Percentiles rank a stretch among this genome's conserved stretches.
phyloP scores from a whole-genome alignment of 1,140 invertebrate genomes.

The Sycobia sp. region DNA sequence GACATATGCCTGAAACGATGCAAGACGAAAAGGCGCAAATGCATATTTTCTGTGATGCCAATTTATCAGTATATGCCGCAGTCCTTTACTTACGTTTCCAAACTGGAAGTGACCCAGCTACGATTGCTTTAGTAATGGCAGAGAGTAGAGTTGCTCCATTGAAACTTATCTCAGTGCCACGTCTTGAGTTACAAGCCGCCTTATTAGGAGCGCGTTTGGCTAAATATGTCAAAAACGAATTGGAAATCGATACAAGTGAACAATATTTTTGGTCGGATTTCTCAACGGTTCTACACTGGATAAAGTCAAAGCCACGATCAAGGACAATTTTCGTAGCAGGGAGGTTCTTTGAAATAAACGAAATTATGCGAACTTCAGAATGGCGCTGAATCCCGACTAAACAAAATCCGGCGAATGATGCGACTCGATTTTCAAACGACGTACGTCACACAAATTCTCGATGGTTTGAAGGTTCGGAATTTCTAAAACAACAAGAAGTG shows the following conservation, averaged over 20 bases:
- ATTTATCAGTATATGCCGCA: no score
- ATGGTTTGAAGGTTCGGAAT: constrained; percentile 1
- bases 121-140: neutral
- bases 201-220: neutral
- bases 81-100: neutral
- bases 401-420: constrained; percentile 56
- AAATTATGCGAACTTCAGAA: constrained; percentile 31
- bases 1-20: no score
- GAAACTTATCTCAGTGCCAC: neutral
- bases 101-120: neutral
- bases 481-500: neutral
- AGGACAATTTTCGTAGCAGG: neutral
- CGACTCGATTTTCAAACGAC: neutral
- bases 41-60: no score
- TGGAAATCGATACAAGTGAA: neutral
- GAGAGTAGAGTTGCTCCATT: neutral
- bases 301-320: constrained; percentile 27
- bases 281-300: constrained; percentile 32
- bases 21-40: no score
- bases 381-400: constrained; percentile 55
- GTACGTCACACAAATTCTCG: no score
- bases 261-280: constrained; percentile 21
- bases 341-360: neutral
- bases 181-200: constrained; percentile 6
- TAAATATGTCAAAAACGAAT: neutral